Evolutionary conservation across 2,113 vertebrate species (phyloP).

Genomic region (Tinamus guttatus): DNA sequence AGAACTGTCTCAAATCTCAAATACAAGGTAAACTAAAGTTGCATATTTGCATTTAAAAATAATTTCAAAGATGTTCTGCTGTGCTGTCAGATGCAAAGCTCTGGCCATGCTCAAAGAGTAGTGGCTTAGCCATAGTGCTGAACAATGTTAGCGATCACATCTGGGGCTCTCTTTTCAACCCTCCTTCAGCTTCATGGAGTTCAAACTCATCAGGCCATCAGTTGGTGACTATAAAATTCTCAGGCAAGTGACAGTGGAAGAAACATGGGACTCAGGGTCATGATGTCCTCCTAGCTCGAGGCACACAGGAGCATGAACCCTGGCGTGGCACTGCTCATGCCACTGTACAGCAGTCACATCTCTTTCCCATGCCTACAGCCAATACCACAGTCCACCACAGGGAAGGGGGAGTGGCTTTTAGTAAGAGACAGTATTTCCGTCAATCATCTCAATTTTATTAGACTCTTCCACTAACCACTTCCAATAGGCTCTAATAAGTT

Average conservation of each 20-base stretch:
- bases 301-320: background rate
- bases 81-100: background rate
- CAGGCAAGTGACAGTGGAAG: background rate
- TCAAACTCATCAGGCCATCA: background rate
- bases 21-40: background rate
- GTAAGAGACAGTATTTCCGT: constrained; percentile 41
- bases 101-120: background rate
- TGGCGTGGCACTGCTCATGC: background rate
- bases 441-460: constrained; percentile 14
- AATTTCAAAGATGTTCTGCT: background rate
- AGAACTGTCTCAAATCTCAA: background rate
- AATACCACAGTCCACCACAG: background rate
- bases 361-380: background rate
- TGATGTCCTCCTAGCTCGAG: background rate
- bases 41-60: background rate
- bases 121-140: background rate
- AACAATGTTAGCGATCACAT: accelerated
- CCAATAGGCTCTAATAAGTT: no score
- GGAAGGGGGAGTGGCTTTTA: background rate
- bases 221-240: background rate
- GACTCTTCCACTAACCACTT: no score
- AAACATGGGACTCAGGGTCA: background rate
- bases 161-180: background rate
- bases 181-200: background rate
- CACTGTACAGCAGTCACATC: background rate